These are phyloP conservation scores for Melanostoma scalare DNA, from an alignment of 2,888 invertebrate genomes.

Conservation along the genomic window DNA sequence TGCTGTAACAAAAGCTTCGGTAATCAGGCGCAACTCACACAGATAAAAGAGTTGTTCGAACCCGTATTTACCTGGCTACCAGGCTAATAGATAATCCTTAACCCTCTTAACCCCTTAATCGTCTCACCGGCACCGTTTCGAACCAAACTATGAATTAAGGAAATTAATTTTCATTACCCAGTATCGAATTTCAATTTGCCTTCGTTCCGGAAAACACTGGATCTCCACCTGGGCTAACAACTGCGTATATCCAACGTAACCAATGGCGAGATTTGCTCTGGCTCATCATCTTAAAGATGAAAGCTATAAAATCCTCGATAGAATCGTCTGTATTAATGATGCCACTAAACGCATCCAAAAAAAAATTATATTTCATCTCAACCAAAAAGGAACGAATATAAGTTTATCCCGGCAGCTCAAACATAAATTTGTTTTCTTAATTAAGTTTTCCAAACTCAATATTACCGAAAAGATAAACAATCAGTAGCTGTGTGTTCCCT, in stretches of 20 bases:
- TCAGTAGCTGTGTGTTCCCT: conserved; percentile 56
- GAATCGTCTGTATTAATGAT: conserved; percentile 1
- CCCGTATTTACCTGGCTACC: too few species aligned
- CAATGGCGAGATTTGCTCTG: conserved; percentile 24
- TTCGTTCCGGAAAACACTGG: conserved; percentile 32
- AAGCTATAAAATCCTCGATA: conserved; percentile 34
- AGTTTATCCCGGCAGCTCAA: conserved; percentile 20
- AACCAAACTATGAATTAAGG: conserved; percentile 37
- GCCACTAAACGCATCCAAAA: conserved; percentile 41
- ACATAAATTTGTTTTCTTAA: conserved; percentile 69
- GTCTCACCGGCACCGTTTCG: conserved; percentile 7
- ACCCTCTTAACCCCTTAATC: not conserved
- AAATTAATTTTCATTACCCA: conserved; percentile 47
- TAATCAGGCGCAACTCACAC: too few species aligned
- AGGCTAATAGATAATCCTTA: not conserved
- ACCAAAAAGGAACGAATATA: conserved; percentile 2
- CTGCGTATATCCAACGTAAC: conserved; percentile 23
- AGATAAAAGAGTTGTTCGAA: too few species aligned
- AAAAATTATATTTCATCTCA: conserved; percentile 12
- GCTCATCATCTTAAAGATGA: conserved; percentile 29
- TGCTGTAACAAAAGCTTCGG: too few species aligned
- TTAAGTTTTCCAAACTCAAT: conserved; percentile 72
- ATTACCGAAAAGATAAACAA: conserved; percentile 68
- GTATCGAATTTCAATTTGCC: conserved; percentile 41
- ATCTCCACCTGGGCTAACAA: not conserved